Base-by-base conservation (phyloP, 1,140 invertebrate genomes). In the Anastrepha obliqua region DNA sequence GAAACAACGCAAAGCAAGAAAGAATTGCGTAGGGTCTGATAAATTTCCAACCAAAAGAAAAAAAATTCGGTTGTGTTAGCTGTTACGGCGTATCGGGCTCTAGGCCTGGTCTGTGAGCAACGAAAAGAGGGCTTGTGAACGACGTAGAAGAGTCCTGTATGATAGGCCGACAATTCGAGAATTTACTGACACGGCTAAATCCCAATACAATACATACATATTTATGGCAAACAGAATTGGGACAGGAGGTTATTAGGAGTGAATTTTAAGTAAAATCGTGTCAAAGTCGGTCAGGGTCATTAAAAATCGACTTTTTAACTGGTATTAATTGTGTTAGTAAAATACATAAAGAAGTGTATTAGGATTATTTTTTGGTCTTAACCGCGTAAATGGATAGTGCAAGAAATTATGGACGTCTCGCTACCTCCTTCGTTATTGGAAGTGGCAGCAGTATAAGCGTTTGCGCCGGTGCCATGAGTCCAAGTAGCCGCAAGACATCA, bases 401-500 rank as follows among this genome's bases (percentile, higher is more conserved):
- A n/a, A 29, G 17, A 2, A 81, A 81, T 51, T 81, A 55, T 81
- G 74, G 47, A 29, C 74, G 58, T 59, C 15, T 85, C n/a, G 64
- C 86, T 7, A 39, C 59, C n/a, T 81, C 70, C 20, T 85, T 64
- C 62, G 87, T 74, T 9, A 70, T 65, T 20, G 65, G 64, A n/a
- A n/a, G 44, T 15, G 74, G 67, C n/a, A 65, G 74, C 74, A 59
- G 15, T 42, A 15, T 15, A 15, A 64, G 60, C 44, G 85, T 59
- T n/a, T 29, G 87, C 29, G 44, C 58, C 55, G 60, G 42, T 44
- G 51, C 29, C 6, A 42, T 55, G 42, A 13, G 88, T 39, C 15
- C 85, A 44, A 59, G 47, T 39, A 89, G 88, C 58, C 86, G 86
- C n/a, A 88, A 89, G 59, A 88, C 89, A 29, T 89, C 89, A 13